Evolutionary conservation across 2,797 vertebrate species (phyloP).

Genomic region (Chloroceryle inda): DNA sequence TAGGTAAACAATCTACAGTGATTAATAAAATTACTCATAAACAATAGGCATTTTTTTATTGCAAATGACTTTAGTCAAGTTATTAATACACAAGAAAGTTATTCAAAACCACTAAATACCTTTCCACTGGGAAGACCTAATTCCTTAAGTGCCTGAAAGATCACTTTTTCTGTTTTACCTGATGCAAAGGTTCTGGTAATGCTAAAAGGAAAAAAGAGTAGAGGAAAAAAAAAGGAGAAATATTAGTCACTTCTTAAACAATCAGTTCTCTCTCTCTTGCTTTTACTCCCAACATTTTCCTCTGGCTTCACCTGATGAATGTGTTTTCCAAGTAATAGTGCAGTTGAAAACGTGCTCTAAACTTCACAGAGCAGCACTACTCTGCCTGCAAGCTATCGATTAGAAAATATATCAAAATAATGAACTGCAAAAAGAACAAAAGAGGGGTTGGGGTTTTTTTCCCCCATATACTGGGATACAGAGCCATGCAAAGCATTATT

Average conservation of each 20-base stretch:
- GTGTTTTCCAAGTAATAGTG: not conserved
- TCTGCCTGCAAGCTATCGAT: not conserved
- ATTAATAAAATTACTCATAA: not conserved
- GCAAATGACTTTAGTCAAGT: not conserved
- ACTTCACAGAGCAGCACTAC: not conserved
- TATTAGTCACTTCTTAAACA: slow-evolving; percentile 38
- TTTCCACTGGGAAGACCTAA: slow-evolving; percentile 98
- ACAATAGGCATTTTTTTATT: not conserved
- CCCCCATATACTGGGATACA: not conserved
- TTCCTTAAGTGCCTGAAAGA: slow-evolving; percentile 98
- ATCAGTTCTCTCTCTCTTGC: not conserved
- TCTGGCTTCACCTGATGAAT: not conserved
- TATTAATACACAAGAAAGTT: not conserved
- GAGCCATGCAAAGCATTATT: not conserved
- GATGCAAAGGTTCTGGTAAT: slow-evolving; percentile 98
- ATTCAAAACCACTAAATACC: slow-evolving; percentile 80
- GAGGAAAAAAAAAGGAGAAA: not conserved
- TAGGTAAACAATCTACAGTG: slow-evolving; percentile 1
- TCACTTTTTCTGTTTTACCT: slow-evolving; percentile 98
- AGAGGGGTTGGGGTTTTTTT: not conserved
- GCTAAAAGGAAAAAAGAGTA: slow-evolving; percentile 76
- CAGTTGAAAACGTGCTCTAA: not conserved
- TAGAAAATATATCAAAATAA: not conserved
- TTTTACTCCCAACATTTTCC: slow-evolving; percentile 8
- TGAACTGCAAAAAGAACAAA: not conserved